phyloP scores from a whole-genome alignment of 2,888 invertebrate species.

The Tenodera sinensis region DNA sequence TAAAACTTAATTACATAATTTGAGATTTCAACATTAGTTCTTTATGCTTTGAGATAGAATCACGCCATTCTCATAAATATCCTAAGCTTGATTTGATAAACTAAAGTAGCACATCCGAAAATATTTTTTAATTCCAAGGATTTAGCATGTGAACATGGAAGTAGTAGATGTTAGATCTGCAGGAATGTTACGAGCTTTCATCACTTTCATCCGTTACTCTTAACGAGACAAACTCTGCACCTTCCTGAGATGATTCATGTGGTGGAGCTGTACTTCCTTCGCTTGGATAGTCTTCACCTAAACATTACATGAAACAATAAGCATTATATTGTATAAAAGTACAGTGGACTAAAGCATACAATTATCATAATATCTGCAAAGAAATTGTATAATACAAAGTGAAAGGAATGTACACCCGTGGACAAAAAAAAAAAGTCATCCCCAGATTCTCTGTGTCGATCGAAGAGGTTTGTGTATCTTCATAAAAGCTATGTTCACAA shows the following conservation, averaged over 20 bases:
- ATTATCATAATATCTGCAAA: too few species aligned
- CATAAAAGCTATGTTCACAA: too few species aligned
- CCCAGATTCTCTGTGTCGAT: too few species aligned
- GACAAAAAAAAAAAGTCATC: too few species aligned
- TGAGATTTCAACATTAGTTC: neutral
- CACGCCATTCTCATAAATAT: neutral
- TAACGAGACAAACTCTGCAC: conserved; percentile 26
- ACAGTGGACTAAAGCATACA: too few species aligned
- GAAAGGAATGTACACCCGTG: too few species aligned
- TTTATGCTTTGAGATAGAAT: neutral
- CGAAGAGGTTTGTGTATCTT: too few species aligned
- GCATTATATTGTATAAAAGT: too few species aligned
- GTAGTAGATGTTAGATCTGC: neutral
- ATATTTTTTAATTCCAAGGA: neutral
- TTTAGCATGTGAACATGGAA: neutral
- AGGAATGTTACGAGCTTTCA: conserved; percentile 26
- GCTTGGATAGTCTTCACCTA: conserved; percentile 28
- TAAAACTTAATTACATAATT: neutral
- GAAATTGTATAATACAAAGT: too few species aligned
- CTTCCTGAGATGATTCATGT: conserved; percentile 30
- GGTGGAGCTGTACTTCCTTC: conserved; percentile 28
- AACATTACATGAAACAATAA: neutral
- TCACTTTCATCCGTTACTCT: conserved; percentile 27
- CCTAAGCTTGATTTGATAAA: neutral
- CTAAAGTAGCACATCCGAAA: neutral